Evolutionary conservation across 2,797 vertebrate species (phyloP).

Genomic region (Myiotriccus ornatus): DNA sequence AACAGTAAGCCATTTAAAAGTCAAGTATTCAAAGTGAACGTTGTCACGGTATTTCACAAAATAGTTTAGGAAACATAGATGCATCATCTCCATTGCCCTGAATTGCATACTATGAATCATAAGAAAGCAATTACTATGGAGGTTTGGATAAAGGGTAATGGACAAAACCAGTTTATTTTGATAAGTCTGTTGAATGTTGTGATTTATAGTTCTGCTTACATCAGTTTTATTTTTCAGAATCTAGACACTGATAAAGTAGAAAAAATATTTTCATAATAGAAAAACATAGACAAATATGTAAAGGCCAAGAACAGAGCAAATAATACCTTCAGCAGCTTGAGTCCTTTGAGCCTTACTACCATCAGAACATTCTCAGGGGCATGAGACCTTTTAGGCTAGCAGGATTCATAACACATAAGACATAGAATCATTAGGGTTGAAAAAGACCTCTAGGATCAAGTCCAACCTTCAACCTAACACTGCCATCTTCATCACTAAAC

Average conservation of each 20-base stretch:
- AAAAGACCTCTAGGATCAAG: not conserved
- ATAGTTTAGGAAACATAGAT: not conserved
- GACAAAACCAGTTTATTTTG: not conserved
- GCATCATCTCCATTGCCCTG: not conserved
- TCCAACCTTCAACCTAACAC: not conserved
- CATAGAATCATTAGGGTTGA: accelerated
- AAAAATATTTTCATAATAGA: not conserved
- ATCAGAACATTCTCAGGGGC: not conserved
- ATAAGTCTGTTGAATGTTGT: not conserved
- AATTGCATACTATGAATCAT: not conserved
- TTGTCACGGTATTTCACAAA: not conserved
- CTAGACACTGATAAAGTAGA: not conserved
- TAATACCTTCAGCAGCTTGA: not conserved
- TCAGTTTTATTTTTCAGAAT: not conserved
- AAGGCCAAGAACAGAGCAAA: not conserved
- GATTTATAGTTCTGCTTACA: not conserved
- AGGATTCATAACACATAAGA: not conserved
- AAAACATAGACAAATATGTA: not conserved
- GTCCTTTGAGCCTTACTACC: not conserved
- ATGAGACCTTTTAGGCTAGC: not conserved
- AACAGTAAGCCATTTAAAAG: not conserved
- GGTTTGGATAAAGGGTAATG: not conserved
- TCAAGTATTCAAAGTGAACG: not conserved
- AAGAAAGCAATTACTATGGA: not conserved
- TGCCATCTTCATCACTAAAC: not conserved